A percentile compares a stretch with the other conserved stretches of the same genome.
Evolutionary conservation across 1,140 invertebrate species (phyloP).

Genomic region (Lordiphosa mommai): DNA sequence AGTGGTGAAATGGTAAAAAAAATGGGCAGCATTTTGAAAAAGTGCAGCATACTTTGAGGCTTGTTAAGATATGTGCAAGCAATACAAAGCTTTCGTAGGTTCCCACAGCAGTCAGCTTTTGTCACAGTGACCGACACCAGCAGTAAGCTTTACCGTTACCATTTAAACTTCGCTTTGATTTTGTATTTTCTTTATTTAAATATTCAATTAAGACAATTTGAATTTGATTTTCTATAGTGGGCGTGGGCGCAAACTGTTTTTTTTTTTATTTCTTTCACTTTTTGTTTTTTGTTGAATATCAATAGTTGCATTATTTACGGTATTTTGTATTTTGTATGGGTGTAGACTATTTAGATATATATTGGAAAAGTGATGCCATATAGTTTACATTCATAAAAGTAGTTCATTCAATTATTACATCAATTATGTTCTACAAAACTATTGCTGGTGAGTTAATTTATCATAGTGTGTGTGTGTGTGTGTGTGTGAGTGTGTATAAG

Average conservation of each 20-base stretch:
- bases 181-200: constrained; percentile 53
- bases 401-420: constrained; percentile 57
- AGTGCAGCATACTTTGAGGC: no score
- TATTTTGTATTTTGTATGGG: constrained; percentile 32
- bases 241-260: constrained; percentile 52
- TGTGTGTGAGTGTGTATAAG: constrained; percentile 36
- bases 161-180: no score
- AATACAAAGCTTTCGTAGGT: no score
- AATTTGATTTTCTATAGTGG: constrained; percentile 65
- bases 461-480: constrained; percentile 27
- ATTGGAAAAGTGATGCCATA: constrained; percentile 69
- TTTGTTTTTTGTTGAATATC: constrained; percentile 49
- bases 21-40: no score
- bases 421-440: constrained; percentile 72
- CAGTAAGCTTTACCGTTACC: no score
- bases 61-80: no score
- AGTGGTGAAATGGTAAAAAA: no score
- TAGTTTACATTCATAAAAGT: constrained; percentile 75
- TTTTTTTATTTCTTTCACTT: constrained; percentile 16
- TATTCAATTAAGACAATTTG: constrained; percentile 71
- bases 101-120: no score
- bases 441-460: constrained; percentile 59
- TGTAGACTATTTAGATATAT: constrained; percentile 61
- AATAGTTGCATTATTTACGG: constrained; percentile 39
- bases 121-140: no score